These are phyloP conservation scores for Acromyrmex echinatior DNA, from an alignment of 1,140 invertebrate species.

Conservation along the genomic window DNA sequence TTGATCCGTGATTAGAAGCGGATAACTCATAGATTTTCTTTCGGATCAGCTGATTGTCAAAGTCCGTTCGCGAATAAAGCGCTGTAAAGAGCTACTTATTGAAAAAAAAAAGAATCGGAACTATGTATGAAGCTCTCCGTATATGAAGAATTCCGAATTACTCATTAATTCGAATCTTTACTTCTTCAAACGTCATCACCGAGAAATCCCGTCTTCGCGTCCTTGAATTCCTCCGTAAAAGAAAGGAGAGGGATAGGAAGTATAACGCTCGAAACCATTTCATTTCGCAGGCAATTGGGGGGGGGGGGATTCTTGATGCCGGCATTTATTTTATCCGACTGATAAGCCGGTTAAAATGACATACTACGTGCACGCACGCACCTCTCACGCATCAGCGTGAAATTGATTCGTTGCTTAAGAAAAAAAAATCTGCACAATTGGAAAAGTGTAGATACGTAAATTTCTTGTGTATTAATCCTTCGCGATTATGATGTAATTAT, in stretches of 20 bases:
- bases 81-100: not conserved
- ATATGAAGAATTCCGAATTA: not conserved
- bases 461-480: not conserved
- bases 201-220: not conserved
- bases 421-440: not conserved
- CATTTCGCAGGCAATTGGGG: slow-evolving; percentile 17
- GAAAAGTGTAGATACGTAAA: not conserved
- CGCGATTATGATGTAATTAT: not conserved
- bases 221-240: slow-evolving; percentile 22
- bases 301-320: slow-evolving; percentile 2
- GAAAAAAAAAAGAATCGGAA: not conserved
- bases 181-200: not conserved
- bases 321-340: slow-evolving; percentile 29
- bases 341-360: slow-evolving; percentile 26
- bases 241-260: not conserved
- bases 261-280: not conserved
- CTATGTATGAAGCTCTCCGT: not conserved
- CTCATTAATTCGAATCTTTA: not conserved
- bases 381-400: not conserved
- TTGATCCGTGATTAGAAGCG: slow-evolving; percentile 12
- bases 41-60: slow-evolving; percentile 15
- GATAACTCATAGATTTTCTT: not conserved
- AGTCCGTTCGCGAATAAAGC: not conserved
- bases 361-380: slow-evolving; percentile 12
- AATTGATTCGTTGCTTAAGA: not conserved